Evolutionary conservation across 2,113 vertebrate species (phyloP), one percentile per base, ranked within the genome.

Genomic region (Ceyx melanurus): DNA sequence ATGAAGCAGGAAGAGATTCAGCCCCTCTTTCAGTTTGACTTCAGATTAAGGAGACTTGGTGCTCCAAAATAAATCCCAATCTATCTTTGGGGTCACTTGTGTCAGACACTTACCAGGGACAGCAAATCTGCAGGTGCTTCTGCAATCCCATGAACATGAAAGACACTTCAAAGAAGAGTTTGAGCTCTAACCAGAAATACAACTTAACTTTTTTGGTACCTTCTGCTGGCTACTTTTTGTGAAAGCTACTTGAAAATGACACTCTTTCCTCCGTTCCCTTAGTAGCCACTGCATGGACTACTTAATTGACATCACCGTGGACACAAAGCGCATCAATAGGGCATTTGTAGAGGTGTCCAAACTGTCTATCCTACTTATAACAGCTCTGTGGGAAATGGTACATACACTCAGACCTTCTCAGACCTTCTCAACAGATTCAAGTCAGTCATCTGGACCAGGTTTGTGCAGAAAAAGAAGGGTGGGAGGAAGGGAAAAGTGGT

Each of bases 61-160:
- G 2, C 16, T 62, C 57, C 15, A 57, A 40, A 83, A 35, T 0
- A 4, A 66, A 13, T 18, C 56, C 13, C 9, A 9, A 1, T 16
- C 18, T 58, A 31, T 7, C 1, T 67, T 54, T 43, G 50, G 29
- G 14, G 21, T 70, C n/a, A 37, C 40, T 68, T 37, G 18, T 54
- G 46, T 11, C 0, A 0, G 61, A 11, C 23, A 5, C 8, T 20
- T 15, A 7, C 2, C 14, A 16, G 31, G 50, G 43, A 15, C 15
- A 43, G 35, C 16, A 42, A 22, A 21, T 28, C 56, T 37, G 29
- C 62, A 29, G 40, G 21, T 0, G 0, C 11, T 56, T 6, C 13
- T 31, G 56, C 50, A 53, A 4, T 2, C 15, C 14, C 9, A 1
- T 4, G 3, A 42, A 23, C 51, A 54, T 15, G 5, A 11, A 33